Evolutionary conservation across 2,888 invertebrate species (phyloP), one percentile per base, ranked within the genome.

Genomic region (Lydus trimaculatus): DNA sequence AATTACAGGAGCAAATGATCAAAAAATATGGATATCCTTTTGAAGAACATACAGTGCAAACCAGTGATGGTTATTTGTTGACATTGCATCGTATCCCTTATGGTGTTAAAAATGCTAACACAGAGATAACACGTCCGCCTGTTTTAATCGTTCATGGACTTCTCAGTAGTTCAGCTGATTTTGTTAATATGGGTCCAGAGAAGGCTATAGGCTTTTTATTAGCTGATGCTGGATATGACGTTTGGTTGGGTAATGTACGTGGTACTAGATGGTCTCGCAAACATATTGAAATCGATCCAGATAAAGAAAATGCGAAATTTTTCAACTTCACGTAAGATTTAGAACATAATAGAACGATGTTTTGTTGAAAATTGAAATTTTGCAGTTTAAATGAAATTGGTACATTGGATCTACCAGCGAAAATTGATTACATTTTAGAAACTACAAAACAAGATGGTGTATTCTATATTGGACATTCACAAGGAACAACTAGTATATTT

Each of bases 231-330:
- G 81, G 81, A 1, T 82, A 80, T 63, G 82, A 82, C 64, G 80
- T 82, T 0, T 79, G 80, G 95, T 85, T 96, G 86, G 92, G 92
- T 0, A 96, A 95, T 81, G 89, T 89, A 17, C 89, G 95, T 1
- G 95, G 95, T 7, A 94, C 91, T 80, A 87, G 85, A 2, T 90
- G 90, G 78, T 87, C 88, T 13, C 84, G 85, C 59, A 82, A 83
- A 15, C 90, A 91, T 77, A 77, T 83, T 6, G 83, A 78, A 9
- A 75, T 82, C 11, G 63, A 75, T 58, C 76, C 78, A 7, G 66
- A 73, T 43, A 60, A 43, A n/a, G 61, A 73, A 31, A 58, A n/a
- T 9, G 60, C 31, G 2, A 5, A 61, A n/a, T 92, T 87, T 80
- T 92, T 11, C 13, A 43, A 61, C 39, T 61, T 61, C 2, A 61